Base-by-base conservation (phyloP, 2,888 invertebrate genomes). In the Lobophora halterata region DNA sequence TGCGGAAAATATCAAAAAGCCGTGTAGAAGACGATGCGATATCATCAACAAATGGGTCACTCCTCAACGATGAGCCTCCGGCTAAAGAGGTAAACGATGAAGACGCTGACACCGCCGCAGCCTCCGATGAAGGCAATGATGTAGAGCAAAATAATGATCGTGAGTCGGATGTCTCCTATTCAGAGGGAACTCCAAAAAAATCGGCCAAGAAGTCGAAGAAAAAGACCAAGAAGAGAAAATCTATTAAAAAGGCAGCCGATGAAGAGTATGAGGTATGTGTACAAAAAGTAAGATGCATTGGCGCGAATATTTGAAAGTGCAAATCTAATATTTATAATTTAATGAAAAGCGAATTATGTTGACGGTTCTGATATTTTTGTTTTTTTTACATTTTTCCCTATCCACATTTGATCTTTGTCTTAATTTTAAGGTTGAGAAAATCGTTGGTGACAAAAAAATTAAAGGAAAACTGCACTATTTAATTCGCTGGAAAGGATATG, bases 401-500 rank as follows among this genome's bases (percentile, higher is more conserved):
- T 30, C 29, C 18, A 3, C 3, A 5, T 10, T n/a, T 31, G 14
- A n/a, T n/a, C n/a, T 2, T 18, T 26, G 8, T 38, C 6, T 33
- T 31, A 9, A 18, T 20, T 61, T 68, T 11, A 35, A 93, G 93
- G 94, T 95, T 2, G 92, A 94, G 49, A 90, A 90, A 58, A 88
- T 95, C 10, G 70, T 94, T 6, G 92, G 91, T 49, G 90, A 93
- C 5, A 93, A 93, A 65, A 89, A 87, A 26, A 89, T 92, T 4
- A 91, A 90, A 58, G 93, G 93, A 1, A 89, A 91, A 31, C 78
- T 90, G 1, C 91, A 91, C 58, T 95, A 91, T 65, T 76, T 93
- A 18, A 93, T 95, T 19, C 89, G 93, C 54, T 95, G 95, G 95
- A 94, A 93, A 63, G 94, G 94, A 0, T 94, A 93, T 54, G 86